These are phyloP conservation scores for Phengaris arion DNA, from an alignment of 2,888 invertebrate species.

Conservation along the genomic window DNA sequence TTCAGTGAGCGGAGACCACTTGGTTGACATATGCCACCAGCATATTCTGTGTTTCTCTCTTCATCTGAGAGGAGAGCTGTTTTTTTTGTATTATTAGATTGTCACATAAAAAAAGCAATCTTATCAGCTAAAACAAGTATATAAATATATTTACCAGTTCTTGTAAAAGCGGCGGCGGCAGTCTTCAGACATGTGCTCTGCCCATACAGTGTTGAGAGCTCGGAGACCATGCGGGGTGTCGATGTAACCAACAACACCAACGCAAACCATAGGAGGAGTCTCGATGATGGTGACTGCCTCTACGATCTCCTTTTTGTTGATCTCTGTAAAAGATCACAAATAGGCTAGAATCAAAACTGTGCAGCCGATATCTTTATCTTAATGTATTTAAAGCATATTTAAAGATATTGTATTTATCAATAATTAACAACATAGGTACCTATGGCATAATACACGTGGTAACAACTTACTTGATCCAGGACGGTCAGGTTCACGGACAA, in stretches of 20 bases:
- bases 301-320: conserved; percentile 99
- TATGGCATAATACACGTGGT: conserved; percentile 1
- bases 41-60: conserved; percentile 79
- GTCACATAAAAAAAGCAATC: conserved; percentile 23
- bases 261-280: conserved; percentile 98
- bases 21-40: conserved; percentile 58
- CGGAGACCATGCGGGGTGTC: conserved; percentile 98
- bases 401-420: not conserved
- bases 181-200: conserved; percentile 99
- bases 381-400: not conserved
- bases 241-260: conserved; percentile 99
- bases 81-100: conserved; percentile 35
- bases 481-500: conserved; percentile 98
- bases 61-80: conserved; percentile 85
- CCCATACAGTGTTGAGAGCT: conserved; percentile 97
- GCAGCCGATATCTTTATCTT: not conserved
- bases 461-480: conserved; percentile 95
- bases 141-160: conserved; percentile 90
- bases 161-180: conserved; percentile 99
- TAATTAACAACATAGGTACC: not conserved
- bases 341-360: not conserved
- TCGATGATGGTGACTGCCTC: conserved; percentile 99
- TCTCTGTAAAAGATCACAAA: conserved; percentile 81
- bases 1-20: conserved; percentile 86
- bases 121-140: not conserved